Evolutionary conservation across 2,888 invertebrate species (phyloP), one percentile per base, ranked within the genome.

Genomic region (Dolichopus griseipennis): DNA sequence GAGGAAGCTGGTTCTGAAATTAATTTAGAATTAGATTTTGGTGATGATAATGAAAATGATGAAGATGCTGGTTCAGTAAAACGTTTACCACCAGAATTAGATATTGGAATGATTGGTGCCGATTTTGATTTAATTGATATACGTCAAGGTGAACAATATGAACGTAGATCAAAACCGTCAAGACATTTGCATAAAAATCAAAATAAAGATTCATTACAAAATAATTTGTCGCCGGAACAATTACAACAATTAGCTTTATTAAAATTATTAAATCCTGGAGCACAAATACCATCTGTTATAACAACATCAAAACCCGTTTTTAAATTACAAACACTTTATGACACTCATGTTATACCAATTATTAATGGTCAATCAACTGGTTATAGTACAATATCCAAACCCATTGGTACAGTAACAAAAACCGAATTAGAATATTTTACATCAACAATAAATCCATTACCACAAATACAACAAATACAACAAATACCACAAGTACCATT

Each of bases 1-100:
- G 93, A 94, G 75, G 94, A 93, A 79, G 93, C 94, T 18, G 94
- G 94, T 5, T 92, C 93, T 2, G 93, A 93, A 80, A 80, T 94
- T 22, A 91, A 93, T 78, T 81, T 93, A 64, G 94, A 94, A 76
- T 83, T 93, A 66, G 93, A 94, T 75, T 92, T 93, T 73, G 92
- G 91, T 0, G 93, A 93, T 74, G 88, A 90, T 70, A 89, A 89
- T 73, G 89, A 90, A 72, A 83, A 85, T 68, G 86, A 86, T 33
- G 84, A 84, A 33, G 83, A 83, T 66, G 82, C 70, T 34, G 73
- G 71, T 63, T 34, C 62, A 5, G 69, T 63, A 15, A 68, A 22
- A 41, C 73, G 70, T 37, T 88, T 89, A 0, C 82, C 86, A 0
- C 89, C 90, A 73, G 78, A 89, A 66, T 90, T 91, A 74, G 80